Base-by-base conservation (phyloP, 2,113 vertebrate genomes). In the Centropus bengalensis region DNA sequence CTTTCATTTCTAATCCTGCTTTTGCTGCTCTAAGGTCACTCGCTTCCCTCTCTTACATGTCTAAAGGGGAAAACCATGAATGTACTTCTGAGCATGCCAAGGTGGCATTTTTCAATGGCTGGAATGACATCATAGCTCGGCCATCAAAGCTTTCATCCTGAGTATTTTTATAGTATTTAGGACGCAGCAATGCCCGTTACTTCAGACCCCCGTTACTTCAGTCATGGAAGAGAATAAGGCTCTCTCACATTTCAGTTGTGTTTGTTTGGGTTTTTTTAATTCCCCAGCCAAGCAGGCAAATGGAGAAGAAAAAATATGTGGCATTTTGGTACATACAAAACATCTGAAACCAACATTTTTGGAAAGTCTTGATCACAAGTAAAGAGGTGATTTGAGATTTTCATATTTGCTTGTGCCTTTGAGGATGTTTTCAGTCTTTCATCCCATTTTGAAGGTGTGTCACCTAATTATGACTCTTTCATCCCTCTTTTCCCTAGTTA, bases 381-480 rank as follows among this genome's bases (percentile, higher is more conserved):
- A 92, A 97, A 97, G 94, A 74, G 90, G 96, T 95, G 97, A 97
- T 96, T 94, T 49, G 95, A 89, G 83, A 96, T 94, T 85, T 94
- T 52, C 75, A 6, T 88, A 58, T 93, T 86, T 91, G 60, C 89
- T 82, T 45, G 8, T 3, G 7, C 75, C 94, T 96, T 93, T 94
- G 86, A 96, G 97, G 96, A 89, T 94, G 94, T 96, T 97, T 95
- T 86, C 19, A 4, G 94, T 40, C 96, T 98, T 97, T 97, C 96
- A 95, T 97, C 94, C 97, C 74, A 1, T 93, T 91, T 59, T 86
- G 97, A 97, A 96, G 96, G 96, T 5, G 36, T 95, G 97, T 96
- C 98, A 95, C 96, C 97, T 97, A 96, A 97, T 98, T 96, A 97
- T 1, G 40, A 71, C 78, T n/a, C 97, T 98, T 98, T 98, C 97